phyloP scores from a whole-genome alignment of 2,888 invertebrate species.

The Trisateles emortualis region DNA sequence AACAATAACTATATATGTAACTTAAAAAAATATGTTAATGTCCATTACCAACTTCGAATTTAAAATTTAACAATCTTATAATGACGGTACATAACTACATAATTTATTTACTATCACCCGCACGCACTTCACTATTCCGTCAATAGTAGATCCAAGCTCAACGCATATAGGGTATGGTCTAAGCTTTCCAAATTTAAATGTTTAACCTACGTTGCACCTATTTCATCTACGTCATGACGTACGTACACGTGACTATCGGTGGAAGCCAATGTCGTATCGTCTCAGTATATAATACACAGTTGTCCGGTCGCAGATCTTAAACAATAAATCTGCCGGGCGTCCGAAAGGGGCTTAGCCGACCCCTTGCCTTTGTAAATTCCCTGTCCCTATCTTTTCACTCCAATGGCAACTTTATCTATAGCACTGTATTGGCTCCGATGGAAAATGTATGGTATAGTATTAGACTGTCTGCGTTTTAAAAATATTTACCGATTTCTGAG shows the following conservation, averaged over 20 bases:
- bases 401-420: slow-evolving; percentile 65
- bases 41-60: no score
- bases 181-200: no score
- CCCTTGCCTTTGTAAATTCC: slow-evolving; percentile 59
- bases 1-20: no score
- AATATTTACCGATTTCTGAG: background rate
- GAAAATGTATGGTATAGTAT: slow-evolving; percentile 55
- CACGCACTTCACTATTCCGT: no score
- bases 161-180: no score
- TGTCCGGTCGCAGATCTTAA: slow-evolving; percentile 67
- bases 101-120: no score
- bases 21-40: no score
- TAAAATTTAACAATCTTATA: no score
- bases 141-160: no score
- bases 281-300: slow-evolving; percentile 50
- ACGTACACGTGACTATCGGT: slow-evolving; percentile 9
- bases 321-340: slow-evolving; percentile 73
- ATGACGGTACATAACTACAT: no score
- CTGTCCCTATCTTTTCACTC: slow-evolving; percentile 72
- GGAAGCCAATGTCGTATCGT: slow-evolving; percentile 18
- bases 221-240: no score
- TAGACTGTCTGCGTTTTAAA: background rate
- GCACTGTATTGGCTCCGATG: slow-evolving; percentile 55
- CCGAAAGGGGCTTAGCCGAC: slow-evolving; percentile 53
- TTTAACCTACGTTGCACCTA: no score